A percentile compares a stretch with the other conserved stretches of the same genome.
Conservation (phyloP, 2,113 vertebrate genomes). For the Barbus barbus region DNA sequence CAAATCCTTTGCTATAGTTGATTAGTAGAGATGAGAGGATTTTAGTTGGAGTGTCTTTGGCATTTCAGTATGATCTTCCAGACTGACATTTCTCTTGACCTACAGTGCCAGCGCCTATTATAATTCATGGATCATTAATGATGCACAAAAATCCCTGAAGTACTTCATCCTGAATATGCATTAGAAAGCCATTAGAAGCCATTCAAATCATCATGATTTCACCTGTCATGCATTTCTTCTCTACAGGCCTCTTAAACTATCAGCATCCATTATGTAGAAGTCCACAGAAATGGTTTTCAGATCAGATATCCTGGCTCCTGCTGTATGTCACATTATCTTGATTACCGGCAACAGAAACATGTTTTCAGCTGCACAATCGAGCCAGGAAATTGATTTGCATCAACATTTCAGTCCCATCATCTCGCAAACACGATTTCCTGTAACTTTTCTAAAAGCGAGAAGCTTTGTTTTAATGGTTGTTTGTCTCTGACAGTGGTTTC, state of each 20-base stretch:
- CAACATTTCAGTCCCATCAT: background rate
- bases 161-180: slow-evolving; percentile 4
- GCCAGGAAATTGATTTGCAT: slow-evolving; percentile 17
- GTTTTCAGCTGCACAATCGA: slow-evolving; percentile 3
- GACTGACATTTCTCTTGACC: background rate
- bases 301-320: slow-evolving; percentile 28
- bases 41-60: background rate
- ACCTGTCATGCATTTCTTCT: slow-evolving; percentile 1
- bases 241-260: slow-evolving; percentile 13
- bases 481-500: background rate
- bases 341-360: slow-evolving; percentile 6
- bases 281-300: slow-evolving; percentile 13
- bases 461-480: background rate
- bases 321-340: slow-evolving; percentile 20
- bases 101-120: background rate
- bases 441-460: background rate
- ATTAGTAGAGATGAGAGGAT: background rate
- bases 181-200: slow-evolving; percentile 18
- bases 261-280: slow-evolving; percentile 27
- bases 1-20: background rate
- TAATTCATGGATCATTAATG: slow-evolving; percentile 13
- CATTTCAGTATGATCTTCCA: background rate
- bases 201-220: slow-evolving; percentile 31
- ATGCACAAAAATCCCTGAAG: background rate
- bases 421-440: background rate